phyloP scores from a whole-genome alignment of 2,113 vertebrate genomes.

The Neotoma lepida region DNA sequence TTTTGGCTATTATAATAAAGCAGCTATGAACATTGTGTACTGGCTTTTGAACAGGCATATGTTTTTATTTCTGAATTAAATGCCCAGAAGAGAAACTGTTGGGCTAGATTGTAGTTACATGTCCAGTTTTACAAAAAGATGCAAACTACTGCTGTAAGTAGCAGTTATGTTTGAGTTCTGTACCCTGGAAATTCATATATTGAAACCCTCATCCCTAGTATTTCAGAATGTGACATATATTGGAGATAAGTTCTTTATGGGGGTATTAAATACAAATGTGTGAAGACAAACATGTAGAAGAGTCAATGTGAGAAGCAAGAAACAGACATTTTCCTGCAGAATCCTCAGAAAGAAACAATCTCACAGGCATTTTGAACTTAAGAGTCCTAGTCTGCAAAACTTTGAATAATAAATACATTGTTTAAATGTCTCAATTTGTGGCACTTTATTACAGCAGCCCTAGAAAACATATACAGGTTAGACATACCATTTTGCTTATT shows the following conservation, averaged over 20 bases:
- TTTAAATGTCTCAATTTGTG: neutral
- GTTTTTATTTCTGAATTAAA: constrained; percentile 10
- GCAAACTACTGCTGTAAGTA: neutral
- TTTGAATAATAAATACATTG: neutral
- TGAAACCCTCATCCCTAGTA: neutral
- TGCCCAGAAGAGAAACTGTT: neutral
- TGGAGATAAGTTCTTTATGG: neutral
- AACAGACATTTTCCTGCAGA: neutral
- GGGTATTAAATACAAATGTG: neutral
- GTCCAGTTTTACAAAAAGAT: neutral
- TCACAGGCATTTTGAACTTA: neutral
- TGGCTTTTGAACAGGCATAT: neutral
- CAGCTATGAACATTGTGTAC: neutral
- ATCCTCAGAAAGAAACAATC: neutral
- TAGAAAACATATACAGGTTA: neutral
- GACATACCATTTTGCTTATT: neutral
- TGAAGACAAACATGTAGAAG: neutral
- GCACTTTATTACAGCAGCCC: neutral
- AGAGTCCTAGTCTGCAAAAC: neutral
- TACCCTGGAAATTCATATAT: neutral
- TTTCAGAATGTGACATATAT: neutral
- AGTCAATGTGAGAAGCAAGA: neutral
- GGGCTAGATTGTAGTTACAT: neutral
- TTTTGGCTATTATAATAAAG: neutral
- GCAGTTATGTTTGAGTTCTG: neutral